Evolutionary conservation across 2,113 vertebrate species (phyloP).

Genomic region (Tragelaphus strepsiceros): DNA sequence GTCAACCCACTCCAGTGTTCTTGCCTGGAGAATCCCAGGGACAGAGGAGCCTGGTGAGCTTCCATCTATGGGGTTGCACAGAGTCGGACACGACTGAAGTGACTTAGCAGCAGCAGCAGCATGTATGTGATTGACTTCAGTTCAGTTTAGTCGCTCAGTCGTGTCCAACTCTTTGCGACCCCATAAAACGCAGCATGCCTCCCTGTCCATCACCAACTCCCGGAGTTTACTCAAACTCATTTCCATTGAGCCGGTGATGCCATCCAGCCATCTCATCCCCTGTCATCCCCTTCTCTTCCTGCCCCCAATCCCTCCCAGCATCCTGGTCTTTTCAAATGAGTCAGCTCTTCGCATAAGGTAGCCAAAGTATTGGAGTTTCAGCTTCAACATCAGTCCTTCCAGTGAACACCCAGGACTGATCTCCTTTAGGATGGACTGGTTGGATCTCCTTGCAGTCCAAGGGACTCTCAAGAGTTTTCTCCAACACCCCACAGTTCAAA

Average conservation of each 20-base stretch:
- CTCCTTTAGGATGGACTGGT: background rate
- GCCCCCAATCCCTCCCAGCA: background rate
- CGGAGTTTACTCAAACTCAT: background rate
- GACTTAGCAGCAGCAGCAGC: too few relatives aligned
- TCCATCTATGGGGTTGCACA: too few relatives aligned
- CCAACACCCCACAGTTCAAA: background rate
- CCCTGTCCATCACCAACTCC: background rate
- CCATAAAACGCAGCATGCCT: background rate
- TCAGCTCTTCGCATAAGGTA: background rate
- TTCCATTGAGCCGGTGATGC: background rate
- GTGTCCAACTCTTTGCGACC: background rate
- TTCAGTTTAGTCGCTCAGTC: background rate
- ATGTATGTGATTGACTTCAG: background rate
- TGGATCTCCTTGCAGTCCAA: background rate
- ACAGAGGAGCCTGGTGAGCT: too few relatives aligned
- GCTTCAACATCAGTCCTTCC: background rate
- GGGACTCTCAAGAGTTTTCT: background rate
- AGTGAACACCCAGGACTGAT: background rate
- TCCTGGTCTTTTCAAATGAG: background rate
- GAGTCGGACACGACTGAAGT: too few relatives aligned
- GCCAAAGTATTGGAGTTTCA: background rate
- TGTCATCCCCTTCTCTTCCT: background rate
- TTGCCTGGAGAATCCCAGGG: too few relatives aligned
- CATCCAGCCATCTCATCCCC: background rate
- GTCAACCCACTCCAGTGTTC: too few relatives aligned